Evolutionary conservation across 23 tunicate genomes (phyloP).

Genomic region (Trididemnum nubilum): DNA sequence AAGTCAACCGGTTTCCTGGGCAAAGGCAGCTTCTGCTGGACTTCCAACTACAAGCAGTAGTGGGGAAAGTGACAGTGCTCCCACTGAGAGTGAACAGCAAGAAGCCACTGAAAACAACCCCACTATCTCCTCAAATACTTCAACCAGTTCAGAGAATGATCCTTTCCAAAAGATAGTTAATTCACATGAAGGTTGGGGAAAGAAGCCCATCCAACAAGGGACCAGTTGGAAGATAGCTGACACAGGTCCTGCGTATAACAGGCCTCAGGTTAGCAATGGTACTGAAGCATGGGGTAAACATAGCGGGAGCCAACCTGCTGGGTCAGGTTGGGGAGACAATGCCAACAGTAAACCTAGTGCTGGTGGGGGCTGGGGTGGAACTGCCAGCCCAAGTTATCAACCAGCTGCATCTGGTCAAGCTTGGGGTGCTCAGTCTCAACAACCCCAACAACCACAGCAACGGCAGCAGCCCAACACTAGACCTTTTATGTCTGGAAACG

Average conservation of each 20-base stretch:
- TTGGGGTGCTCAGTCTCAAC: constrained; percentile 42
- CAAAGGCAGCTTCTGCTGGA: constrained; percentile 70
- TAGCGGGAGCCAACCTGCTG: constrained; percentile 26
- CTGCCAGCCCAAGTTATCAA: background rate
- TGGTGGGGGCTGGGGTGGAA: constrained; percentile 40
- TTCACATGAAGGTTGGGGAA: constrained; percentile 97
- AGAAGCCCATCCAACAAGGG: constrained; percentile 85
- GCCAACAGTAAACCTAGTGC: constrained; percentile 6
- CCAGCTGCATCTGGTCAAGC: background rate
- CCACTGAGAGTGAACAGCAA: constrained; percentile 23
- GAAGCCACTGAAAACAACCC: constrained; percentile 10
- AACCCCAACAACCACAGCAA: constrained; percentile 7
- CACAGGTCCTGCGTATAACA: constrained; percentile 8
- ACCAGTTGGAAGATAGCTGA: constrained; percentile 76
- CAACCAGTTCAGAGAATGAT: constrained; percentile 38
- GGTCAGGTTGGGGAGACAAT: constrained; percentile 37
- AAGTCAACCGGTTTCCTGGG: constrained; percentile 65
- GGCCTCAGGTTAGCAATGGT: constrained; percentile 65
- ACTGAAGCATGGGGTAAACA: constrained; percentile 96
- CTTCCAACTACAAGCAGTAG: constrained; percentile 31
- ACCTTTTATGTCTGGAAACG: constrained; percentile 41
- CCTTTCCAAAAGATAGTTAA: constrained; percentile 81
- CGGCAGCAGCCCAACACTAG: too few relatives aligned
- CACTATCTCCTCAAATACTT: constrained; percentile 1
- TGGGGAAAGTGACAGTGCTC: constrained; percentile 3